Base-by-base conservation (phyloP, 2,888 invertebrate genomes). In the Dolichomitus sp. region DNA sequence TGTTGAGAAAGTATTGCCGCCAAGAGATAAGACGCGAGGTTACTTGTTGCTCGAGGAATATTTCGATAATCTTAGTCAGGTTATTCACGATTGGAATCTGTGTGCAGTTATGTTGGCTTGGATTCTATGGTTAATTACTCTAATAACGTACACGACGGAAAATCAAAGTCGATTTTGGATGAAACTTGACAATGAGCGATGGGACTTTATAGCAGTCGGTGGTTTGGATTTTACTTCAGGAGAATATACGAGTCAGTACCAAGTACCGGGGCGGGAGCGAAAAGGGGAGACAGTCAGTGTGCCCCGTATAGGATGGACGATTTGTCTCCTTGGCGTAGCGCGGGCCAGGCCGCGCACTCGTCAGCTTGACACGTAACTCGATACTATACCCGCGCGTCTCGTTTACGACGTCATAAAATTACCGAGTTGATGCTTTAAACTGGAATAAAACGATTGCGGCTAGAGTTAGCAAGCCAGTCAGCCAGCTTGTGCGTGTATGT, bases 341-440 rank as follows among this genome's bases (percentile, higher is more conserved):
- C 54, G 37, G 65, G 74, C 61, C 72, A 70, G 70, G 76, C 78
- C 54, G 72, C 79, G 68, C 79, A 80, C 79, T 80, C 79, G 81
- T 84, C 84, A 80, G 81, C 79, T 90, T 89, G 91, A 92, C 91
- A 89, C 91, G 92, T 92, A 92, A 93, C 92, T 92, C 92, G 89
- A 91, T 92, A 90, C 91, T 89, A 87, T 78, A 81, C 80, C 83
- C 83, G 85, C 86, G 85, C 84, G 89, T 86, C 89, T 92, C 91
- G 88, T 93, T 93, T 93, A 93, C 91, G 93, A 90, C 87, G 89
- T 90, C 91, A 90, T 93, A 92, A 93, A 93, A 92, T 92, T 92
- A 93, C 91, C 88, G 87, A 91, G 89, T 90, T 91, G 92, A 93
- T 91, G 90, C 89, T 90, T 88, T 89, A 89, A 91, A 92, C 88